Evolutionary conservation across 2,888 invertebrate genomes (phyloP).

Genomic region (Microplitis deprimator): DNA sequence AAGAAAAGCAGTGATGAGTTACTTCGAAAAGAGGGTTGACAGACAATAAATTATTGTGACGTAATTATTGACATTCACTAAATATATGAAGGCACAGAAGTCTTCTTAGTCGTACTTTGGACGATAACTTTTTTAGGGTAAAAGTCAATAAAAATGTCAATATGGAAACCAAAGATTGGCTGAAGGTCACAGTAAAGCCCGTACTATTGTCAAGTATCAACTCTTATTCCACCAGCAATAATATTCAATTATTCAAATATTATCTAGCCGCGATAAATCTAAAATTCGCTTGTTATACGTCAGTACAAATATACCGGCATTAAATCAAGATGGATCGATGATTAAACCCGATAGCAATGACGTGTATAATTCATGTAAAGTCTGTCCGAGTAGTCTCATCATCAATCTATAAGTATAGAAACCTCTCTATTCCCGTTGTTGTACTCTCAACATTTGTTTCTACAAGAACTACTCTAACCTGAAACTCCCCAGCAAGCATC

Average conservation of each 20-base stretch:
- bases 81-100: no score
- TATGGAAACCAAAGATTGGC: not conserved
- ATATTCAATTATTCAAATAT: constrained; percentile 4
- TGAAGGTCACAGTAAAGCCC: not conserved
- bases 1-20: no score
- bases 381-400: constrained; percentile 26
- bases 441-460: not conserved
- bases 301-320: constrained; percentile 17
- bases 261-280: constrained; percentile 8
- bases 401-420: constrained; percentile 22
- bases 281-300: constrained; percentile 17
- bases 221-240: not conserved
- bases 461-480: constrained; percentile 4
- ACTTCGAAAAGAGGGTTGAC: no score
- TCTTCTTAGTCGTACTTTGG: no score
- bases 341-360: constrained; percentile 17
- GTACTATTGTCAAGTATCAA: not conserved
- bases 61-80: no score
- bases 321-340: constrained; percentile 31
- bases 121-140: no score
- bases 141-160: not conserved
- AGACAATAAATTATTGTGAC: no score
- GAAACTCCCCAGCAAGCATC: not conserved
- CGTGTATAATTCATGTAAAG: constrained; percentile 29
- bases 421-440: not conserved